phyloP scores from a whole-genome alignment of 2,797 vertebrate genomes.

The Emys orbicularis region DNA sequence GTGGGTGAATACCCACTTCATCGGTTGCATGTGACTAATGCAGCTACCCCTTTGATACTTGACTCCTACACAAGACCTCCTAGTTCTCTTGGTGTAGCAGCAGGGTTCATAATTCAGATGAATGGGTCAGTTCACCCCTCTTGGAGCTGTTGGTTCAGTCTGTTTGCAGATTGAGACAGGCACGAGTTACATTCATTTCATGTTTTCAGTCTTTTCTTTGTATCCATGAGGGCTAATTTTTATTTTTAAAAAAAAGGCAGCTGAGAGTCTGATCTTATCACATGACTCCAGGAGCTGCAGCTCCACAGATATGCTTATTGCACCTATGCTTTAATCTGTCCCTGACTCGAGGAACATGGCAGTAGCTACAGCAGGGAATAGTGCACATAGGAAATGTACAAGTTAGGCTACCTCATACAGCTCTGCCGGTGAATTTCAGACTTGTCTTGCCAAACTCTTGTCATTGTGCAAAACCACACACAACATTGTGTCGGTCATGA shows the following conservation, averaged over 20 bases:
- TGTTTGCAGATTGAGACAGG: background rate
- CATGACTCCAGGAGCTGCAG: background rate
- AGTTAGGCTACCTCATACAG: background rate
- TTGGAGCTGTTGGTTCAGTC: background rate
- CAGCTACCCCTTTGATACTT: no score
- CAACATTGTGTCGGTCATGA: background rate
- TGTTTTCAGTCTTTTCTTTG: background rate
- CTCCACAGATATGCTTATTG: background rate
- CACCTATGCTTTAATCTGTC: background rate
- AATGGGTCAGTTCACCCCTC: background rate
- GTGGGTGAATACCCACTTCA: no score
- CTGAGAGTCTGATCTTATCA: background rate
- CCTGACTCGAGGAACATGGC: background rate
- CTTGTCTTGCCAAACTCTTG: background rate
- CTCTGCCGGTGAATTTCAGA: background rate
- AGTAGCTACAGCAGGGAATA: background rate
- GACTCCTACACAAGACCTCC: background rate
- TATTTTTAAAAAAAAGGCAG: background rate
- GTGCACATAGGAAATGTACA: background rate
- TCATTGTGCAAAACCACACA: background rate
- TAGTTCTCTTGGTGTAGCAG: background rate
- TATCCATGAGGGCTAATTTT: background rate
- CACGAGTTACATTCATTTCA: background rate
- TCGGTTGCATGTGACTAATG: no score
- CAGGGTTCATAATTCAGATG: background rate